A percentile compares a stretch with the other conserved stretches of the same genome.
These are phyloP conservation scores for Enteromius afrohamiltoni DNA, from an alignment of 2,797 vertebrate species.

Conservation along the genomic window DNA sequence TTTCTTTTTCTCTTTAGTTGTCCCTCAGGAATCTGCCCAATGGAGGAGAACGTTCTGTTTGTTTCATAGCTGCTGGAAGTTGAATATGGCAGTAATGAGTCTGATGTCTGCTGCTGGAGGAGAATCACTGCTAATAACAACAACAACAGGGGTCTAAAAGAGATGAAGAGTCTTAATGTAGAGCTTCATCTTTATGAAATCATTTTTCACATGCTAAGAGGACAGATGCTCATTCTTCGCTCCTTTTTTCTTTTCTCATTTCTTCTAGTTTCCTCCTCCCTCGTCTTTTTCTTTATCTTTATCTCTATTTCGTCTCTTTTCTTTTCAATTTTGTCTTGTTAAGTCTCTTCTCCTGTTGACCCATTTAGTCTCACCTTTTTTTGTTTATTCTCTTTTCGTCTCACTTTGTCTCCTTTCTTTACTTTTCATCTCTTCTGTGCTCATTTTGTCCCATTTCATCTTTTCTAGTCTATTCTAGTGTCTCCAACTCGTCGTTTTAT, in stretches of 20 bases:
- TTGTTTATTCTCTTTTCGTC: not conserved
- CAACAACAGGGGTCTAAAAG: slow-evolving; percentile 43
- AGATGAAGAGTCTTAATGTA: slow-evolving; percentile 44
- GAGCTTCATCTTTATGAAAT: slow-evolving; percentile 44
- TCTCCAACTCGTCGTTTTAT: not conserved
- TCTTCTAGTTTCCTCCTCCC: not conserved
- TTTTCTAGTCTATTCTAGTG: not conserved
- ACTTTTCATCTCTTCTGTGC: not conserved
- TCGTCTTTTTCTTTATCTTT: not conserved
- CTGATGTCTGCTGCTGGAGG: slow-evolving; percentile 38
- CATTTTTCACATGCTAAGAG: slow-evolving; percentile 48
- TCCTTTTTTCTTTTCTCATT: not conserved
- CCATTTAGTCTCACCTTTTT: not conserved
- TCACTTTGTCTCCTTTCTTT: not conserved
- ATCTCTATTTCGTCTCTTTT: not conserved
- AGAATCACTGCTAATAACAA: slow-evolving; percentile 48
- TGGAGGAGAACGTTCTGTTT: slow-evolving; percentile 1
- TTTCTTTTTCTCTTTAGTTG: not conserved
- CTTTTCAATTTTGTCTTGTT: not conserved
- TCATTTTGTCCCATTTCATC: not conserved
- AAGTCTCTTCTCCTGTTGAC: not conserved
- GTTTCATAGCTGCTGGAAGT: slow-evolving; percentile 25
- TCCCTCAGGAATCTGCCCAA: not conserved
- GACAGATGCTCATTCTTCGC: not conserved
- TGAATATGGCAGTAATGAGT: slow-evolving; percentile 41